Base-by-base conservation (phyloP, 2,888 invertebrate species). In the Hypena proboscidalis region DNA sequence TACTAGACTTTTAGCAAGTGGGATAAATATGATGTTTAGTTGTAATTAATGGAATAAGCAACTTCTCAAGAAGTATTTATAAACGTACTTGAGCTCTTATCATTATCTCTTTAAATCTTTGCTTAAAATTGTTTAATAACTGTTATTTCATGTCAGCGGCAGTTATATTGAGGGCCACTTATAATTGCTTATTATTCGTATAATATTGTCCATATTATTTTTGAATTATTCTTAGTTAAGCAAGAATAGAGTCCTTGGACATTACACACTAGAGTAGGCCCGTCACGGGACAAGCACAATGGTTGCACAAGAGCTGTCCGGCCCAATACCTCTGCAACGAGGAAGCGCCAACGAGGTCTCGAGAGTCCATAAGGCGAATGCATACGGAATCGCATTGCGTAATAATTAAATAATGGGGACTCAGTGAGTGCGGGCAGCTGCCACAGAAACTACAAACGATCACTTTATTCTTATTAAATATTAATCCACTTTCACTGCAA, bases 371-470 rank as follows among this genome's bases (percentile, higher is more conserved):
- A 70, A 74, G 50, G 64, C 56, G 42, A 73, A 76, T 71, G 67
- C 63, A 74, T 83, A 84, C 77, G 67, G 67, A 69, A 68, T 71
- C 58, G 68, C 43, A 56, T 83, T 85, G 57, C 68, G 74, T 72
- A 82, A 85, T 75, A 80, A 81, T 80, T 79, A 80, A 74, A 80
- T 83, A 83, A 83, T 77, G 68, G 64, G 62, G 45, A 39, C 67
- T 61, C 33, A 58, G 49, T 58, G 52, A 69, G 53, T 59, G 53
- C 57, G 50, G 48, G 58, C 64, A 62, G 61, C 51, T 63, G 60
- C 48, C 58, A 61, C 59, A 70, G 64, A 58, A 74, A 55, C 41
- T 38, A 41, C 59, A 65, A 71, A 70, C 61, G 49, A 56, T 50
- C 58, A 67, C 36, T 41, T 52, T 57, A 51, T 54, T 48, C 32